A percentile compares a stretch with the other conserved stretches of the same genome.
Evolutionary conservation across 2,797 vertebrate genomes (phyloP).

Genomic region (Periophthalmus magnuspinnatus): DNA sequence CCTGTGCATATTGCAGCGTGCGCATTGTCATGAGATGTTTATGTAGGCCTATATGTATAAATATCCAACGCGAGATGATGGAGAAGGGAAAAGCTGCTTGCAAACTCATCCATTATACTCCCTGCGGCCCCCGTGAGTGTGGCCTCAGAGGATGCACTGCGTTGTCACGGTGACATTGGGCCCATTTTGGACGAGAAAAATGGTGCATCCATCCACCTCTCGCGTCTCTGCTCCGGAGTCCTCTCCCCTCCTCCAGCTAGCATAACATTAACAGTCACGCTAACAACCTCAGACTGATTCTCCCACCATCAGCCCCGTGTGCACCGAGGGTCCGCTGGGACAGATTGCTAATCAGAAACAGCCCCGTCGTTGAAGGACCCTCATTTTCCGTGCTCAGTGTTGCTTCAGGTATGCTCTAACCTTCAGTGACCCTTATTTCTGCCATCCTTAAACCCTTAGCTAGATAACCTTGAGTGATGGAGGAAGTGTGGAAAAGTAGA

Average conservation of each 20-base stretch:
- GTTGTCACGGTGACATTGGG: constrained; percentile 74
- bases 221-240: not conserved
- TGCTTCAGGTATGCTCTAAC: constrained; percentile 38
- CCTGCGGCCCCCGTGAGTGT: constrained; percentile 51
- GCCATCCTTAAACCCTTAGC: constrained; percentile 9
- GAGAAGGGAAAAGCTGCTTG: constrained; percentile 60
- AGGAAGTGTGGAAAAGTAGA: constrained; percentile 17
- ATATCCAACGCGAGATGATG: constrained; percentile 30
- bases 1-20: constrained; percentile 33
- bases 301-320: constrained; percentile 23
- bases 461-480: constrained; percentile 56
- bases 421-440: constrained; percentile 27
- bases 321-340: constrained; percentile 35
- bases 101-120: constrained; percentile 73
- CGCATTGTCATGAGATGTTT: constrained; percentile 41
- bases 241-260: constrained; percentile 19
- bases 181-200: constrained; percentile 74
- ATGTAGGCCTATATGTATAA: constrained; percentile 10
- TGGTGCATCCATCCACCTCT: constrained; percentile 52
- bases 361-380: constrained; percentile 36
- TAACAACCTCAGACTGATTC: constrained; percentile 35
- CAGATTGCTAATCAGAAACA: constrained; percentile 52
- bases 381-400: constrained; percentile 26
- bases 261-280: constrained; percentile 53
- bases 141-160: constrained; percentile 63